These are phyloP conservation scores for Paraescarpia echinospica DNA, from an alignment of 1,140 invertebrate species.

Conservation along the genomic window DNA sequence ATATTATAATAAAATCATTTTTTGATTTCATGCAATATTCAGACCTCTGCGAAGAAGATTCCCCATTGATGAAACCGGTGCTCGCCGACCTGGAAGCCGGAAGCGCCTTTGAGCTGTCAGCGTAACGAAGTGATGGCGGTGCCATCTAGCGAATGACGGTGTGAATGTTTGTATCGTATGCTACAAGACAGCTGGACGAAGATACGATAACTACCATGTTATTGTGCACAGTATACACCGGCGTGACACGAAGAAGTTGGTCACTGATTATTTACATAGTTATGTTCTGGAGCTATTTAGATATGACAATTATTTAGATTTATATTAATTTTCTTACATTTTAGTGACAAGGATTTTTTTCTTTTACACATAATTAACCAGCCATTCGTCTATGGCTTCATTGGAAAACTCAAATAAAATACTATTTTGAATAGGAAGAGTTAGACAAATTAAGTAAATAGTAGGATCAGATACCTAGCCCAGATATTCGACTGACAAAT, in stretches of 20 bases:
- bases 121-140: not conserved
- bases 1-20: not conserved
- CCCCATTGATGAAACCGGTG: not conserved
- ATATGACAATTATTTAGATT: not conserved
- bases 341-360: not conserved
- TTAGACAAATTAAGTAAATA: not conserved
- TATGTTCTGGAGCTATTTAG: not conserved
- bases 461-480: not conserved
- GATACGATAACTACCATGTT: not conserved
- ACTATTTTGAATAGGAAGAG: not conserved
- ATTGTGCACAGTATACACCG: not conserved
- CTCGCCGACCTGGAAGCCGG: not conserved
- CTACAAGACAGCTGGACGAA: not conserved
- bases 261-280: not conserved
- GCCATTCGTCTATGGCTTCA: not conserved
- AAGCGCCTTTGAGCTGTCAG: not conserved
- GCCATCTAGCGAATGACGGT: not conserved
- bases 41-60: slow-evolving; percentile 4
- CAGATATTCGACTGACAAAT: not conserved
- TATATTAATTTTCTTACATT: too few relatives aligned
- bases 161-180: not conserved
- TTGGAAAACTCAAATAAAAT: not conserved
- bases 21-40: not conserved
- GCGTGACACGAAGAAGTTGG: not conserved
- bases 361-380: not conserved